A percentile compares a stretch with the other conserved stretches of the same genome.
Evolutionary conservation across 2,888 invertebrate species (phyloP).

Genomic region (Trypoxylon attenuatum): DNA sequence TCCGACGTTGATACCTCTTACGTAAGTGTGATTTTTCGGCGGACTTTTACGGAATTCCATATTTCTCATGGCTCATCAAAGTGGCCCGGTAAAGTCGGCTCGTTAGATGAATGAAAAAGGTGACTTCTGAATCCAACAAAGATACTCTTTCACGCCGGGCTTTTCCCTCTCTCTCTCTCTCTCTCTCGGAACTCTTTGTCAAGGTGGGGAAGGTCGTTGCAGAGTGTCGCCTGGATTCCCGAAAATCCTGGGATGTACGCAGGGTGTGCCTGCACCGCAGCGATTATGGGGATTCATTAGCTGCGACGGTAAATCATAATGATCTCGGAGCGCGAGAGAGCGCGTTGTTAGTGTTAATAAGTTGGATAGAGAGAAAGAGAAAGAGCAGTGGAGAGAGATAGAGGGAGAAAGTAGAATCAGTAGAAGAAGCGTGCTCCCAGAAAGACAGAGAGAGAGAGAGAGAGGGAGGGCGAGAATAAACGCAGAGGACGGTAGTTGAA

Average conservation of each 20-base stretch:
- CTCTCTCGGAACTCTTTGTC: neutral
- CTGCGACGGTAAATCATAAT: slow-evolving; percentile 65
- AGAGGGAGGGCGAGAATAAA: slow-evolving; percentile 11
- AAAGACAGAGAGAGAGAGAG: slow-evolving; percentile 7
- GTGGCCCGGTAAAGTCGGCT: too few species aligned
- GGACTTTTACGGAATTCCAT: neutral
- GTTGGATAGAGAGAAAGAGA: neutral
- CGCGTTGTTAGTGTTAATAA: too few species aligned
- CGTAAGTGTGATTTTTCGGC: too few species aligned
- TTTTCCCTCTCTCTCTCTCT: too few species aligned
- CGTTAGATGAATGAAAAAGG: too few species aligned
- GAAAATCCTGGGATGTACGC: slow-evolving; percentile 26
- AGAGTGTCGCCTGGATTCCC: neutral
- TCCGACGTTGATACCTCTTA: neutral
- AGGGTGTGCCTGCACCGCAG: slow-evolving; percentile 38
- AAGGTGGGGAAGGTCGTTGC: neutral
- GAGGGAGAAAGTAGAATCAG: slow-evolving; percentile 16
- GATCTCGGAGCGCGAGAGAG: slow-evolving; percentile 37
- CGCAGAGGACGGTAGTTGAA: slow-evolving; percentile 2
- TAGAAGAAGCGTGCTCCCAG: neutral
- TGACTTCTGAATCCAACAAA: too few species aligned
- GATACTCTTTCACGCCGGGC: too few species aligned
- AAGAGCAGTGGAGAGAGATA: neutral
- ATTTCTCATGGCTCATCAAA: neutral
- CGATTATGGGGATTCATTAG: slow-evolving; percentile 67